Conservation (phyloP, 2,797 vertebrate species). For the Dipus sagitta region DNA sequence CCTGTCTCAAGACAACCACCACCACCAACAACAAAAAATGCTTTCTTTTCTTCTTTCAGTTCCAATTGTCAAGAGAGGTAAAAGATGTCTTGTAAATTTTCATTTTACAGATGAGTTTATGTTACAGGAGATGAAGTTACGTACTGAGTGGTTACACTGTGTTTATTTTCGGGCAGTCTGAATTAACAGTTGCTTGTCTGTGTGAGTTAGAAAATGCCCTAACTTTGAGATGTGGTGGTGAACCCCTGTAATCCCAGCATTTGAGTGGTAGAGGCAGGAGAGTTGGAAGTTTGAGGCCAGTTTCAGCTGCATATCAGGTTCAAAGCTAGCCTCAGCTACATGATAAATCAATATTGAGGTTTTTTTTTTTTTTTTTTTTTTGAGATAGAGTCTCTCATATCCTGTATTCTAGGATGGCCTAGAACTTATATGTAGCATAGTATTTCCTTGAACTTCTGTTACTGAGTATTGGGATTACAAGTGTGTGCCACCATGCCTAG, state of each 20-base stretch:
- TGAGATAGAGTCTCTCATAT: neutral
- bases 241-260: neutral
- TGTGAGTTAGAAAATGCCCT: neutral
- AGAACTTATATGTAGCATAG: neutral
- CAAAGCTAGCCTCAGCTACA: neutral
- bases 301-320: neutral
- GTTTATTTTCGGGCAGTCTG: slow-evolving; percentile 28
- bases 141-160: neutral
- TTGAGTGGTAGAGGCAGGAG: neutral
- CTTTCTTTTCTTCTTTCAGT: neutral
- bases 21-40: neutral
- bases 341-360: neutral
- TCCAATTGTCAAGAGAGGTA: neutral
- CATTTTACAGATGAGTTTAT: neutral
- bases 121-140: neutral
- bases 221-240: neutral
- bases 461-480: neutral
- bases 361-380: neutral
- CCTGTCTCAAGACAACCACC: no score
- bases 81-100: neutral
- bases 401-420: neutral
- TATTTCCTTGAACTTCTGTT: neutral
- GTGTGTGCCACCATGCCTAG: neutral
- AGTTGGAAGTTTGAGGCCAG: neutral
- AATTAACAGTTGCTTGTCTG: neutral